Conservation (phyloP, 2,888 invertebrate species). For the Spatulosminthurus flaviceps region DNA sequence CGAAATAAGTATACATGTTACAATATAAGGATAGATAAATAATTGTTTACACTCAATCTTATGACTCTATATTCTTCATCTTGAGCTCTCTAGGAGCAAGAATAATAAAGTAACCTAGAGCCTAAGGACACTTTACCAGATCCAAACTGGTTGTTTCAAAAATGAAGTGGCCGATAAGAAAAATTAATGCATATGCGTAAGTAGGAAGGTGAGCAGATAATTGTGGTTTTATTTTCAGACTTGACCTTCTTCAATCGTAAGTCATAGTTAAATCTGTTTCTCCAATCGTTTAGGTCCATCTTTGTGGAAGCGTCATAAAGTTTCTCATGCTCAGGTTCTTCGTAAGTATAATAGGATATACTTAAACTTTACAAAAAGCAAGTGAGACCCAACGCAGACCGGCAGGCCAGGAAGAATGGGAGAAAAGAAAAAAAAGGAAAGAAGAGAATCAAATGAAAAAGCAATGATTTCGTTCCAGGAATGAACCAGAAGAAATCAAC, state of each 20-base stretch:
- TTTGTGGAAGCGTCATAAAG: background rate
- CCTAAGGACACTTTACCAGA: background rate
- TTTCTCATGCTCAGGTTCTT: background rate
- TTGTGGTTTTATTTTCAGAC: slow-evolving; percentile 5
- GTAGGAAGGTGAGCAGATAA: background rate
- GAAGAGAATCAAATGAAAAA: slow-evolving; percentile 27
- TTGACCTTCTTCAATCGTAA: slow-evolving; percentile 1
- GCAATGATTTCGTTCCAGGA: slow-evolving; percentile 41
- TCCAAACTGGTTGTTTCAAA: background rate
- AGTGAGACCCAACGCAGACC: background rate
- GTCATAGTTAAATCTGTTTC: background rate
- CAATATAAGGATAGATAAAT: background rate
- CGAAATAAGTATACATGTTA: background rate
- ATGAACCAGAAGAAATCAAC: slow-evolving; percentile 34
- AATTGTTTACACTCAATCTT: slow-evolving; percentile 14
- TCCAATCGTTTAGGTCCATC: background rate
- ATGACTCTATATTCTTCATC: background rate
- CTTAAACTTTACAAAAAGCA: background rate
- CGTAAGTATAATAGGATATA: background rate
- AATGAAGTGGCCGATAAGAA: slow-evolving; percentile 2
- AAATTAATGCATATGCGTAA: background rate
- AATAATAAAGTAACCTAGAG: background rate
- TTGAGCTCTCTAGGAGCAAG: background rate
- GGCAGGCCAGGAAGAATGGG: background rate
- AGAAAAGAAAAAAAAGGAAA: slow-evolving; percentile 4